Evolutionary conservation across 2,113 vertebrate species (phyloP).

Genomic region (Mormoops blainvillei): DNA sequence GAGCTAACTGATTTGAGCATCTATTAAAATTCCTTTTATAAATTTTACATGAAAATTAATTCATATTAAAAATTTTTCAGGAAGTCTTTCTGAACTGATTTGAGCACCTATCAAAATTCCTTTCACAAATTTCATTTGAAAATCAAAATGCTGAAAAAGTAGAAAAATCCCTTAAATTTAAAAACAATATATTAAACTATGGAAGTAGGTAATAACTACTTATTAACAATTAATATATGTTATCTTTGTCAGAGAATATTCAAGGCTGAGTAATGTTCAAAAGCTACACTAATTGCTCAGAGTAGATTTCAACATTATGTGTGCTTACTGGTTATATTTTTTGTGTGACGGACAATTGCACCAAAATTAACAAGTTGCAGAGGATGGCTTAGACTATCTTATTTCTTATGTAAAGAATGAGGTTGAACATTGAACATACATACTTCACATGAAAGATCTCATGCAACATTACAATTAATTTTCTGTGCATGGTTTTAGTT

Average conservation of each 20-base stretch:
- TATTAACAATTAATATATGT: not conserved
- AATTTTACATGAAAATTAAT: not conserved
- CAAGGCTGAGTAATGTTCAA: not conserved
- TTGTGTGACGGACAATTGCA: not conserved
- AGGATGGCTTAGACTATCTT: not conserved
- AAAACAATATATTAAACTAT: not conserved
- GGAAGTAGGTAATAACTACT: not conserved
- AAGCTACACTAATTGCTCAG: not conserved
- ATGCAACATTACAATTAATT: not conserved
- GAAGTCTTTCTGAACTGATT: not conserved
- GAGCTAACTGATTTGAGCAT: not conserved
- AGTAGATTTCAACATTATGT: not conserved
- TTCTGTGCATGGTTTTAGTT: not conserved
- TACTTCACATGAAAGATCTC: not conserved
- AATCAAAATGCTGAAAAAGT: not conserved
- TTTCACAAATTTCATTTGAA: not conserved
- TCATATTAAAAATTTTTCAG: not conserved
- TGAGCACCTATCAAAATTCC: not conserved
- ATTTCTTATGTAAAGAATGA: not conserved
- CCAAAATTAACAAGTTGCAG: not conserved
- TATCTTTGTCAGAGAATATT: not conserved
- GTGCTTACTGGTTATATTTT: not conserved
- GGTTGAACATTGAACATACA: not conserved
- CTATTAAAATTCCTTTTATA: not conserved
- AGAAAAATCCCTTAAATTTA: not conserved